A percentile compares a stretch with the other conserved stretches of the same genome.
phyloP scores from a whole-genome alignment of 2,113 vertebrate species.

The Lepidothrix coronata region DNA sequence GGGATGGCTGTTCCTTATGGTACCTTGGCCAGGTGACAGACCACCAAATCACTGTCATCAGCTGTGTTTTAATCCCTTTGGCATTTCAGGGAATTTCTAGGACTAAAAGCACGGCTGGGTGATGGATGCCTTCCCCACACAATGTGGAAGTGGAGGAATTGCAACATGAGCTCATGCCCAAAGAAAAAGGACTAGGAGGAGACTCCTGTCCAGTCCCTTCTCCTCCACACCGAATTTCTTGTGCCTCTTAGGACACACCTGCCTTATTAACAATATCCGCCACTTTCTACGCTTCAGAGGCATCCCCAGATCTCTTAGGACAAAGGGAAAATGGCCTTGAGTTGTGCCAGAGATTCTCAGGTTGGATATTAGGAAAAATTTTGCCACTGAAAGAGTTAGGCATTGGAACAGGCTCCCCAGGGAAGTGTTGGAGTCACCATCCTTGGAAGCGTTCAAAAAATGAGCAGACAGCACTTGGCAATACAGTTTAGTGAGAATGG shows the following conservation, averaged over 20 bases:
- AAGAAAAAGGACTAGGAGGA: not conserved
- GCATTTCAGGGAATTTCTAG: not conserved
- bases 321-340: not conserved
- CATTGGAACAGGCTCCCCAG: not conserved
- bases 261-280: not conserved
- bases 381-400: not conserved
- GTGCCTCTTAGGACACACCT: not conserved
- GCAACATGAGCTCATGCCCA: not conserved
- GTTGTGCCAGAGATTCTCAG: not conserved
- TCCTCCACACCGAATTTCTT: not conserved
- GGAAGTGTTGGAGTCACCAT: not conserved
- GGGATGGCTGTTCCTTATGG: rapidly evolving
- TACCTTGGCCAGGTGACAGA: not conserved
- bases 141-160: not conserved
- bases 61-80: no score
- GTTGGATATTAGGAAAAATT: no score
- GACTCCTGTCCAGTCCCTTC: not conserved
- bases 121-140: not conserved
- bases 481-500: not conserved
- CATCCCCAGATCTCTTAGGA: not conserved
- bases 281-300: not conserved
- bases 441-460: not conserved
- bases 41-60: rapidly evolving
- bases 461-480: not conserved
- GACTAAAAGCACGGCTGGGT: not conserved